Conservation (phyloP, 2,797 vertebrate genomes). For the Graptemys geographica region DNA sequence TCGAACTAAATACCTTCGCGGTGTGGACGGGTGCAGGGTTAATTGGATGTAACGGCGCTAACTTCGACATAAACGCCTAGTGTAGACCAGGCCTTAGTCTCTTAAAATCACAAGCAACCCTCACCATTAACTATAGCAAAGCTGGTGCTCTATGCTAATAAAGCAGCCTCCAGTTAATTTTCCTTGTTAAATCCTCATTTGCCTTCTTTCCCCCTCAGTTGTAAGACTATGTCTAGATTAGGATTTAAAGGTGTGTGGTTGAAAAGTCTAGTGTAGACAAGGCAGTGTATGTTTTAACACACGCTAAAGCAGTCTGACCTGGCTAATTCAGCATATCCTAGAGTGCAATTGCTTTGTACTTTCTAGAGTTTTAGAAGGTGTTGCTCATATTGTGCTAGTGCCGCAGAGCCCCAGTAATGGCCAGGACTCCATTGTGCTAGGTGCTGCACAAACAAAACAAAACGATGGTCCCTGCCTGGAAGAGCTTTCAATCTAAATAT, state of each 20-base stretch:
- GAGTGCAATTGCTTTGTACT: background rate
- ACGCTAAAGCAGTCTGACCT: slow-evolving; percentile 10
- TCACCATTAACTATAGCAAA: too few species aligned
- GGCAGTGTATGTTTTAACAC: slow-evolving; percentile 39
- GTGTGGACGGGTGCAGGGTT: too few species aligned
- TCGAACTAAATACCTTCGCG: too few species aligned
- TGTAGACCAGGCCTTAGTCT: too few species aligned
- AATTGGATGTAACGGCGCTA: too few species aligned
- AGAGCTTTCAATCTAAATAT: background rate
- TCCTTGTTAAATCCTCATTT: background rate
- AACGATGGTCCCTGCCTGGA: background rate
- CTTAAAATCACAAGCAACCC: too few species aligned
- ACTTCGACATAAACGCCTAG: too few species aligned
- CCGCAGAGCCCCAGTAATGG: background rate
- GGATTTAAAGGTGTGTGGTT: slow-evolving; percentile 33
- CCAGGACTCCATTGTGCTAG: background rate
- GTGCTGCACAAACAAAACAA: too few species aligned
- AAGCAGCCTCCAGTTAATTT: background rate
- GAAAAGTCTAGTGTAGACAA: slow-evolving; percentile 30
- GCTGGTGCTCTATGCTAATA: too few species aligned
- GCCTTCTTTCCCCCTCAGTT: background rate
- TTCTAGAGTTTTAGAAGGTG: background rate
- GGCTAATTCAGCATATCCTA: background rate
- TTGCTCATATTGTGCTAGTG: background rate
- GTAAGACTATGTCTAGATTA: slow-evolving; percentile 54